phyloP scores from a whole-genome alignment of 2,113 vertebrate genomes.

The Galeopterus variegatus region DNA sequence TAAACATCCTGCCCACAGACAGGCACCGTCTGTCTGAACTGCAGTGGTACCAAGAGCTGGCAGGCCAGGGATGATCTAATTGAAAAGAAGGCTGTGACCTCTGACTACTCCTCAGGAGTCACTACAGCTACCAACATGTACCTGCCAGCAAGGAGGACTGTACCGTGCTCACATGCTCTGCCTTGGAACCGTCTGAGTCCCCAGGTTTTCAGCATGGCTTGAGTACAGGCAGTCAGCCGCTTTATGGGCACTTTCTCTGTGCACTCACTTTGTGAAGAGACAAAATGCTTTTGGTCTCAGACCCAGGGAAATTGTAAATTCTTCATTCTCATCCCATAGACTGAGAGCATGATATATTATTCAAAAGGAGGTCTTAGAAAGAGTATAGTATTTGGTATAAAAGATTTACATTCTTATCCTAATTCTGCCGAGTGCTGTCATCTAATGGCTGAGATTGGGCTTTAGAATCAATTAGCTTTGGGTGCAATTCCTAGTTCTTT shows the following conservation, averaged over 20 bases:
- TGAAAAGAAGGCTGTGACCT: conserved; percentile 74
- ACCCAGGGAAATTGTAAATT: conserved; percentile 28
- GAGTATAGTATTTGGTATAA: neutral
- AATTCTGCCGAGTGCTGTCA: neutral
- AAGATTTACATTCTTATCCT: conserved; percentile 1
- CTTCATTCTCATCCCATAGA: neutral
- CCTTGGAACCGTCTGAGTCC: neutral
- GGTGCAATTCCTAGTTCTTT: neutral
- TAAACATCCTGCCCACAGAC: neutral
- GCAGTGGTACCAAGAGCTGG: conserved; percentile 9
- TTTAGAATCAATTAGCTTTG: neutral
- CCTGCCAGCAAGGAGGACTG: neutral
- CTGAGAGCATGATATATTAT: neutral
- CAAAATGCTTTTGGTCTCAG: neutral
- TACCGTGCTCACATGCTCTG: neutral
- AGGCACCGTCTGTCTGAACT: conserved; percentile 55
- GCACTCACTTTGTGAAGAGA: neutral
- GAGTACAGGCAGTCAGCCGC: neutral
- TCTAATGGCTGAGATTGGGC: neutral
- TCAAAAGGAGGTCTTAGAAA: conserved; percentile 18
- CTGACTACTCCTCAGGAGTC: neutral
- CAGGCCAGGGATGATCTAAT: conserved; percentile 66
- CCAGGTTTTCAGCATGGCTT: conserved; percentile 27
- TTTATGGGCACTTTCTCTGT: neutral
- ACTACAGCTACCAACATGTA: neutral